Evolutionary conservation across 2,113 vertebrate species (phyloP).

Genomic region (Poicephalus meyeri): DNA sequence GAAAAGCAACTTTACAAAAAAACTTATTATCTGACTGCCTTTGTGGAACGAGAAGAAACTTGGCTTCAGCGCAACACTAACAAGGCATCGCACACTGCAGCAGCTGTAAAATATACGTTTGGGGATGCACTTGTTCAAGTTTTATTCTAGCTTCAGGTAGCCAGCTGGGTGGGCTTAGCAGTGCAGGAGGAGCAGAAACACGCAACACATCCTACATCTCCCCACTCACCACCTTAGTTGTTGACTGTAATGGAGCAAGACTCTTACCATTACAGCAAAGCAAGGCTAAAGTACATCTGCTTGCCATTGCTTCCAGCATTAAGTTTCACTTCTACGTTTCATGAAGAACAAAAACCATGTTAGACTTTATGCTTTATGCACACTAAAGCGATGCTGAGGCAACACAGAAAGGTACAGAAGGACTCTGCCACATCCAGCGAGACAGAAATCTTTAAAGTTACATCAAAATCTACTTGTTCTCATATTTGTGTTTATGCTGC

Average conservation of each 20-base stretch:
- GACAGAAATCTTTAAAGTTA: background rate
- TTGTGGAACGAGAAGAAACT: background rate
- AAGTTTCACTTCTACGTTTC: background rate
- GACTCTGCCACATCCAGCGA: background rate
- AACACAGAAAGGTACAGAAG: background rate
- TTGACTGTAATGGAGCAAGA: background rate
- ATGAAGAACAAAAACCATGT: background rate
- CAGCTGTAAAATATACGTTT: background rate
- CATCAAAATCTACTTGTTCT: background rate
- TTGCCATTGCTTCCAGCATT: background rate
- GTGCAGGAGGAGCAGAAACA: background rate
- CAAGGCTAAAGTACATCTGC: background rate
- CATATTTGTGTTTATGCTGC: background rate
- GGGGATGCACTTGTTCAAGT: background rate
- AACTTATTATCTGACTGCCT: background rate
- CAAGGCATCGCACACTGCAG: background rate
- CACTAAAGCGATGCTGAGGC: background rate
- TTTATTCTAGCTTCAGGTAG: background rate
- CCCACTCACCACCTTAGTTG: background rate
- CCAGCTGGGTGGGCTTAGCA: background rate
- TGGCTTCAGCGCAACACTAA: background rate
- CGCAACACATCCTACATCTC: background rate
- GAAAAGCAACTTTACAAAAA: background rate
- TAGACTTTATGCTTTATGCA: background rate
- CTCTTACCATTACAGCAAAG: background rate